Evolutionary conservation across 2,888 invertebrate genomes (phyloP), one percentile per base, ranked within the genome.

Genomic region (Azorinus chamasolen): DNA sequence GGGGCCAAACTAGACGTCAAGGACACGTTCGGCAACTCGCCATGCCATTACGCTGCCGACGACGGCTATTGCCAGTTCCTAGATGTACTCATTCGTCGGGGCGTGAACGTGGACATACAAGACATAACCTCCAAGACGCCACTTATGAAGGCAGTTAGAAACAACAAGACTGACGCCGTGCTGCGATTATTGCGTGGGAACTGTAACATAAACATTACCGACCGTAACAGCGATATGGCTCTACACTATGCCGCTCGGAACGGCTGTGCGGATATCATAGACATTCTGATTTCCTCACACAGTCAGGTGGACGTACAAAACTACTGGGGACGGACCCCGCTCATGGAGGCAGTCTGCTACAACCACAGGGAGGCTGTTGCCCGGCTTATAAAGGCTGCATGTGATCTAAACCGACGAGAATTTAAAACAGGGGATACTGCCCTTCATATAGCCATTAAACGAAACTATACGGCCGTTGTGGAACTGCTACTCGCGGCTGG

Each of bases 61-160:
- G 92, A 93, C 70, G 93, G 93, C 14, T 90, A 91, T 73, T 90
- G 89, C 64, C 91, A 91, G 73, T 90, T 93, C 32, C 77, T 93
- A 14, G 91, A 92, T 65, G 91, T 92, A 10, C 78, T 93, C 5
- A 88, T 92, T 43, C 85, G 90, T 16, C 89, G 91, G 43, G 89
- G 90, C 32, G 91, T 91, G 10, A 90, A 92, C 64, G 90, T 92
- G 27, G 90, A 93, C 79, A 90, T 89, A 32, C 90, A 92, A 75
- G 93, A 93, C 64, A 93, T 93, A 53, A 93, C 93, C 25, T 90
- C 91, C 20, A 93, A 93, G 75, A 93, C 93, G 32, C 92, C 93
- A 4, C 85, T 92, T 50, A 93, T 93, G 92, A 93, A 93, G 76
- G 91, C 93, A 0, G 92, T 92, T 2, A 79, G 93, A n/a, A 93